A percentile compares a stretch with the other conserved stretches of the same genome.
phyloP scores from a whole-genome alignment of 1,140 invertebrate genomes.

The Aphelenchoides besseyi region DNA sequence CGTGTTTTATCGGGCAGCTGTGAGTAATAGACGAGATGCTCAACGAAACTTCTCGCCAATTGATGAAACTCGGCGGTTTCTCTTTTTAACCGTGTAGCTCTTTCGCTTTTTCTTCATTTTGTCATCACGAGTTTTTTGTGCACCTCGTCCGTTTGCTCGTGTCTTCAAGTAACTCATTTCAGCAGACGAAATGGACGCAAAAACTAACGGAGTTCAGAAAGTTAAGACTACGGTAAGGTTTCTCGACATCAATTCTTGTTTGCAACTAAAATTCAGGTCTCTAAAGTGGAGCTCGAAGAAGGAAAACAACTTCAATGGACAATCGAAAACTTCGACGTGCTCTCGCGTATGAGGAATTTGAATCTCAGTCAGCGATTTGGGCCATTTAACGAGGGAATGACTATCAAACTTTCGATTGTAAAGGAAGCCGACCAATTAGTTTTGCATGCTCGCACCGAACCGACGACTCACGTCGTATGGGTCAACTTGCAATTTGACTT shows the following conservation, averaged over 20 bases:
- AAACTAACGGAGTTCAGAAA: background rate
- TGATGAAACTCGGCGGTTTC: too few species aligned
- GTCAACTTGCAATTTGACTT: background rate
- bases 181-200: background rate
- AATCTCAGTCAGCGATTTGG: background rate
- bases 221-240: background rate
- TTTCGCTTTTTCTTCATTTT: too few species aligned
- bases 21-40: too few species aligned
- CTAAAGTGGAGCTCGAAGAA: background rate
- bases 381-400: background rate
- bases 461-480: background rate
- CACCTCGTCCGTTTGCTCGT: background rate
- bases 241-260: too few species aligned
- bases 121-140: too few species aligned
- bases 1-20: too few species aligned
- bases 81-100: too few species aligned
- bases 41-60: too few species aligned
- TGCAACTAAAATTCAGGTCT: slow-evolving; percentile 3
- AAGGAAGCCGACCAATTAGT: background rate
- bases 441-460: background rate
- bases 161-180: background rate
- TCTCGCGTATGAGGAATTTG: background rate
- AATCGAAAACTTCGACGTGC: background rate
- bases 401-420: background rate
- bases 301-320: background rate